Percentiles rank a stretch among this genome's conserved stretches.
Conservation (phyloP, 2,113 vertebrate species). For the Pogonocichla stellata region DNA sequence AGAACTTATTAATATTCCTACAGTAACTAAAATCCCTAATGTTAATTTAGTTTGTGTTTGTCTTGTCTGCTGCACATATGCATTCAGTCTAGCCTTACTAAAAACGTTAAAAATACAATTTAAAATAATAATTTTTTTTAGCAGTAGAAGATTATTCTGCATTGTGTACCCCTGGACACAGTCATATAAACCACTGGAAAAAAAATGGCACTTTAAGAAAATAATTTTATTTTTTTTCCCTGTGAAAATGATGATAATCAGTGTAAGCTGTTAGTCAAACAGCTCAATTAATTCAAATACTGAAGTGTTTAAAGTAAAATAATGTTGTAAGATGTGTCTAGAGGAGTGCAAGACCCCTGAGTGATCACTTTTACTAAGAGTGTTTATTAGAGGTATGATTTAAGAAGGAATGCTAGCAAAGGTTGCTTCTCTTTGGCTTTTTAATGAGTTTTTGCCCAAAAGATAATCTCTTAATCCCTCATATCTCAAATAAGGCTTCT, state of each 20-base stretch:
- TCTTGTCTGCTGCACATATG: fast-evolving
- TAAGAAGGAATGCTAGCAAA: not conserved
- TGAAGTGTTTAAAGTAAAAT: not conserved
- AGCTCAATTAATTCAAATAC: not conserved
- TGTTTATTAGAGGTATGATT: not conserved
- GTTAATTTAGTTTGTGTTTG: not conserved
- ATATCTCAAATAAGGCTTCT: not conserved
- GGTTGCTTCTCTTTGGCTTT: not conserved
- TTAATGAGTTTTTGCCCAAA: not conserved
- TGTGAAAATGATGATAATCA: not conserved
- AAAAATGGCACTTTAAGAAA: not conserved
- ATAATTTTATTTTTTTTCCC: not conserved
- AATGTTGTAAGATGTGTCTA: not conserved
- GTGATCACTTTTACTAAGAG: not conserved
- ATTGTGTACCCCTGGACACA: not conserved
- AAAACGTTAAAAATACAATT: not conserved
- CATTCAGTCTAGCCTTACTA: not conserved
- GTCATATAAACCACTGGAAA: not conserved
- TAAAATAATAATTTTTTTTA: not conserved
- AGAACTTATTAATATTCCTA: not conserved
- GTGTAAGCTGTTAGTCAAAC: not conserved
- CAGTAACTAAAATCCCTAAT: not conserved
- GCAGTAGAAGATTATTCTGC: not conserved
- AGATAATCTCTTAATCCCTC: not conserved
- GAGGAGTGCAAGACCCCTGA: not conserved